Evolutionary conservation across 2,888 invertebrate species (phyloP).

Genomic region (Agrochola lota): DNA sequence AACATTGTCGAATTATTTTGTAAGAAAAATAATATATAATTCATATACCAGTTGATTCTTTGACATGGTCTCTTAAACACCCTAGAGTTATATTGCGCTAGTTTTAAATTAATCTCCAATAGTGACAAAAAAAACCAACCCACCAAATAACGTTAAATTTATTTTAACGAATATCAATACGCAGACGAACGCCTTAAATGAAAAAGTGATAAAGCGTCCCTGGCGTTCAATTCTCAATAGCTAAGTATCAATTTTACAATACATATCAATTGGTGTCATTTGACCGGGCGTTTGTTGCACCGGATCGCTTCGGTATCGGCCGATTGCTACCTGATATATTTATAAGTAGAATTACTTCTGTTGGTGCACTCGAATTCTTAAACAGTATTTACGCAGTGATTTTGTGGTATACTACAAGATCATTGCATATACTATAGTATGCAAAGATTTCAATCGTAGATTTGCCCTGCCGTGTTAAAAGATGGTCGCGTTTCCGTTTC

Average conservation of each 20-base stretch:
- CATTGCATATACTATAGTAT: no score
- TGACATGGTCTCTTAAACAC: no score
- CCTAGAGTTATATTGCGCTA: no score
- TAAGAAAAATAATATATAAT: no score
- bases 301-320: slow-evolving; percentile 55
- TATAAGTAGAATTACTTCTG: slow-evolving; percentile 53
- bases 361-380: slow-evolving; percentile 25
- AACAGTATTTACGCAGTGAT: slow-evolving; percentile 7
- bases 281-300: slow-evolving; percentile 50
- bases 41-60: no score
- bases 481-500: no score
- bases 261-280: slow-evolving; percentile 64
- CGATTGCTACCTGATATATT: slow-evolving; percentile 57
- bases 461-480: no score
- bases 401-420: not conserved
- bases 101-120: not conserved
- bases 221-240: slow-evolving; percentile 58
- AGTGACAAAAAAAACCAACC: not conserved
- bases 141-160: not conserved
- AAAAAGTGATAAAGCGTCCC: slow-evolving; percentile 41
- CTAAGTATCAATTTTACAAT: slow-evolving; percentile 41
- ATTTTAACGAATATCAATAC: slow-evolving; percentile 13
- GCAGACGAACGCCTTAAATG: slow-evolving; percentile 29
- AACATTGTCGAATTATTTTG: no score
- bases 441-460: no score